phyloP scores from a whole-genome alignment of 2,797 vertebrate species.

The Xenops minutus region DNA sequence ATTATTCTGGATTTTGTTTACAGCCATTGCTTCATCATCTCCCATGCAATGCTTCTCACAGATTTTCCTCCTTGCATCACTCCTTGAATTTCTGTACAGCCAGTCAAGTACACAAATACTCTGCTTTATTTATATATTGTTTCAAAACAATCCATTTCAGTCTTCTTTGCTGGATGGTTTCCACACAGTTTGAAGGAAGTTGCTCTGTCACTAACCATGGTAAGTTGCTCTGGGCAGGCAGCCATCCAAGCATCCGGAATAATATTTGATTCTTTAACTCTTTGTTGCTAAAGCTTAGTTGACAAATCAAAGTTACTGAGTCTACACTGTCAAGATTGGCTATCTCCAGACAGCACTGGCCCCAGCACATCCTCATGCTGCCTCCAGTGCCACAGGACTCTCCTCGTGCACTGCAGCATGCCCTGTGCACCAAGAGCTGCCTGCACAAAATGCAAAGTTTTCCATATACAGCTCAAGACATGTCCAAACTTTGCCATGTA shows the following conservation, averaged over 20 bases:
- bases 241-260: background rate
- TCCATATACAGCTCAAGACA: background rate
- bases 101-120: background rate
- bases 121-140: background rate
- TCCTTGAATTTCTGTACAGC: background rate
- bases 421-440: background rate
- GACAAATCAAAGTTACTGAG: background rate
- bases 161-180: background rate
- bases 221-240: background rate
- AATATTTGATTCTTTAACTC: background rate
- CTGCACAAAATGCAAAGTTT: background rate
- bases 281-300: background rate
- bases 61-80: background rate
- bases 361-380: fast-evolving
- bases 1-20: background rate
- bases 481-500: background rate
- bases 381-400: background rate
- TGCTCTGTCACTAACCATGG: background rate
- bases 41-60: background rate
- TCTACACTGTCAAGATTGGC: background rate
- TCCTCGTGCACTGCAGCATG: background rate
- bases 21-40: background rate
- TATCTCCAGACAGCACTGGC: background rate
- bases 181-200: background rate
- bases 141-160: background rate